Base-by-base conservation (phyloP, 2,113 vertebrate species). In the Haplotaxodon microlepis region DNA sequence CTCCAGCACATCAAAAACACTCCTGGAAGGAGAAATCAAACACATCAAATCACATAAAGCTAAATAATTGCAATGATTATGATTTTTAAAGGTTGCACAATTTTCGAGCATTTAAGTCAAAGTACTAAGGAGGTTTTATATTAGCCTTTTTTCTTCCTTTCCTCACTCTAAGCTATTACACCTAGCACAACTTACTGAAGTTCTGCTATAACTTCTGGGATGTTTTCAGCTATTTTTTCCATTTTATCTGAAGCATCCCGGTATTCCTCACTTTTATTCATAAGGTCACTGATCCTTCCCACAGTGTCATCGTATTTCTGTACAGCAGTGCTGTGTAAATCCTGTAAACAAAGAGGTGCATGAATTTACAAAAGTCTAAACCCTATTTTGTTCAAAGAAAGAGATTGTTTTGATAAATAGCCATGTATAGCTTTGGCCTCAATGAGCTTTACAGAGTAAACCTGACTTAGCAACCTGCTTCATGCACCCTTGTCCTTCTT, bases 111-210 rank as follows among this genome's bases (percentile, higher is more conserved):
- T 56, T 47, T 57, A 19, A 57, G 3, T 29, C 73, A 50, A 51
- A 78, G 45, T 19, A 47, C 11, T 17, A 79, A 80, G 34, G 7
- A 85, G 10, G 21, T 61, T 79, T 38, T 59, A 6, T 61, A 16
- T 21, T 29, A 36, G 17, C 8, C 19, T 59, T 34, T 59, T 7
- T 76, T 76, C 42, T 50, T 31, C 71, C 4, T 78, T 78, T n/a
- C 24, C 21, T 76, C 27, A 59, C 14, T 76, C 4, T 59, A 42
- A 57, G 36, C 7, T 21, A 19, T 80, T 19, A 10, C 7, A n/a
- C 2, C 34, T 69, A 69, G 34, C 11, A 51, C 47, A 63, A 84
- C 95, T 96, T 94, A 97, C 96, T 95, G 92, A 69, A 96, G 91
- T 54, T 94, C 89, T 36, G 84, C 89, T 59, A 94, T 92, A 71